Base-by-base conservation (phyloP, 2,113 vertebrate genomes). In the Rhagologus leucostigma region DNA sequence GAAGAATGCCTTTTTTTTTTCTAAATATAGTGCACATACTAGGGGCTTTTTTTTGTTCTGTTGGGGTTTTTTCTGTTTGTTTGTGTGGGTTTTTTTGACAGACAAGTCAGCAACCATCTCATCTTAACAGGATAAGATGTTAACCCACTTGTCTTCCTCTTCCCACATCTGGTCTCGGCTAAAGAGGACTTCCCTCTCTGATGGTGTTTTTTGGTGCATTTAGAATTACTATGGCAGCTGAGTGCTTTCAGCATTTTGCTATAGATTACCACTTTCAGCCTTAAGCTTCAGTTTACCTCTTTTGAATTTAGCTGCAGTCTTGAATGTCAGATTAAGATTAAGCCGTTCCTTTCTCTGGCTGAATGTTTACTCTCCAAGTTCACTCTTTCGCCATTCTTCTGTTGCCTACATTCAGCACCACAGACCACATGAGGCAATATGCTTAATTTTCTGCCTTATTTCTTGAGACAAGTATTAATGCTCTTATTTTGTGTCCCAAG, bases 31-130 rank as follows among this genome's bases (percentile, higher is more conserved):
- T 2, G 1, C 19, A 44, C 3, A 7, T 8, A 35, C 20, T 52
- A 44, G 3, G 26, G 8, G 0, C 0, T 7, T 7, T 21, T 49
- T 53, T 37, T 47, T 26, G 16, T n/a, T 71, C 11, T 37, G 9
- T 29, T 46, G 32, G 17, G 11, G 2, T 3, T 37, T 42, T 13
- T 33, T 39, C 2, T 24, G 10, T 37, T 33, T 49, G 14, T 15
- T 18, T 46, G 5, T 39, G 11, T 33, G 11, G 3, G 4, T 10
- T 44, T 53, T 55, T 50, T 19, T 74, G 16, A 53, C 46, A 46
- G 27, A 41, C 4, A 20, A 71, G 49, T 49, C 39, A 95, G 27
- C 15, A 63, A 9, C 62, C 16, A 32, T 26, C 15, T 69, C 30
- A 35, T 27, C 9, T 71, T 76, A 47, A n/a, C 11, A 47, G 29